Evolutionary conservation across 2,888 invertebrate genomes (phyloP).

Genomic region (Heliconius sara): DNA sequence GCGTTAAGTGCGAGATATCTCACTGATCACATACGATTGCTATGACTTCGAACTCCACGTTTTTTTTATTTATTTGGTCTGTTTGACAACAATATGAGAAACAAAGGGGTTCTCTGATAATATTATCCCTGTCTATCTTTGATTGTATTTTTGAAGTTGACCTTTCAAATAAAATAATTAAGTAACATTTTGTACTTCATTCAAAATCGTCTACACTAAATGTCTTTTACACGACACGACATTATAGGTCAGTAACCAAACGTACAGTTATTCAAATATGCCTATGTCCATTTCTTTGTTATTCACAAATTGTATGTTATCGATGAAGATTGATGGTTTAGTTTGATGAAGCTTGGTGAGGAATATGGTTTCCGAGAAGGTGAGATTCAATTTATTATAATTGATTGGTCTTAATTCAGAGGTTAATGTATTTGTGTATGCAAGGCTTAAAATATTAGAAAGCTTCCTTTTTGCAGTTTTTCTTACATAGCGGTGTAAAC

Average conservation of each 20-base stretch:
- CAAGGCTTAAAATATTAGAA: neutral
- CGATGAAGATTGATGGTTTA: slow-evolving; percentile 27
- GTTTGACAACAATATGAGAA: too few species aligned
- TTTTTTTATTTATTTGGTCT: too few species aligned
- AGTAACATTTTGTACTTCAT: neutral
- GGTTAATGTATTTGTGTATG: slow-evolving; percentile 3
- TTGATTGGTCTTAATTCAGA: slow-evolving; percentile 5
- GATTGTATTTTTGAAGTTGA: neutral
- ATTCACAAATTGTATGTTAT: slow-evolving; percentile 39
- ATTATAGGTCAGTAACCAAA: slow-evolving; percentile 36
- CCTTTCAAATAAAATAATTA: neutral
- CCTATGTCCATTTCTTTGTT: slow-evolving; percentile 34
- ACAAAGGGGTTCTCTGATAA: too few species aligned
- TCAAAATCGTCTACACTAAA: slow-evolving; percentile 31
- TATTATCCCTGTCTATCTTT: too few species aligned
- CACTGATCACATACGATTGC: neutral
- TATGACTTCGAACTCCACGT: neutral
- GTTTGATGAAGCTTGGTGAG: neutral
- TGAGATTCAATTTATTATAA: slow-evolving; percentile 3
- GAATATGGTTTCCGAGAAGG: neutral
- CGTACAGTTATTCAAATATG: slow-evolving; percentile 44
- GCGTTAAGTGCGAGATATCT: neutral
- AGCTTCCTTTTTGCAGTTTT: neutral
- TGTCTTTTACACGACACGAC: slow-evolving; percentile 21
- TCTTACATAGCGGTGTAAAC: neutral